phyloP scores from a whole-genome alignment of 2,888 invertebrate species.

The Andricus quercusramuli region DNA sequence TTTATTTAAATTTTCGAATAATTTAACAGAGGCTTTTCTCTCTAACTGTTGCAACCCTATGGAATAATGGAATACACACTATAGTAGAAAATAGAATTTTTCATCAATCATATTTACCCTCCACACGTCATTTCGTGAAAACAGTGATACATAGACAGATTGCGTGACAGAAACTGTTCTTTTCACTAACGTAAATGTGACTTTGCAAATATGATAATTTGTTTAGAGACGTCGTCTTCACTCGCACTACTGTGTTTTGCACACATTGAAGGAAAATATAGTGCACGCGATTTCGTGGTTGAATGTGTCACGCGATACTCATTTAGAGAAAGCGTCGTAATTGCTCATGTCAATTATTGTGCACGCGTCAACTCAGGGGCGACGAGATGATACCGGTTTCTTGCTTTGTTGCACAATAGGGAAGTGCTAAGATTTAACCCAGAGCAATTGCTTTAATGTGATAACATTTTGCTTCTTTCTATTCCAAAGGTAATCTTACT shows the following conservation, averaged over 20 bases:
- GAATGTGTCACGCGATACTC: slow-evolving; percentile 39
- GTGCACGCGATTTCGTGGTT: slow-evolving; percentile 34
- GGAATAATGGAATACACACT: background rate
- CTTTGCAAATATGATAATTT: slow-evolving; percentile 41
- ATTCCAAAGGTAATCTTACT: too few species aligned
- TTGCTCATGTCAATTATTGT: slow-evolving; percentile 39
- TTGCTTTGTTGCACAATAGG: slow-evolving; percentile 19
- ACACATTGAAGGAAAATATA: slow-evolving; percentile 15
- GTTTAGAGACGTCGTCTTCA: slow-evolving; percentile 37
- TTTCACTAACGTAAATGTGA: slow-evolving; percentile 34
- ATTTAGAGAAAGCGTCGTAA: slow-evolving; percentile 38
- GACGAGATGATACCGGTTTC: slow-evolving; percentile 25
- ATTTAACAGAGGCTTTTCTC: background rate
- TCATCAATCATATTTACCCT: slow-evolving; percentile 27
- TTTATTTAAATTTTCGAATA: background rate
- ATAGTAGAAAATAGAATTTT: background rate
- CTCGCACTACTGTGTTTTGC: background rate
- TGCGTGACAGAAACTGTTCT: slow-evolving; percentile 35
- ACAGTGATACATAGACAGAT: slow-evolving; percentile 27
- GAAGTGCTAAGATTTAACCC: slow-evolving; percentile 14
- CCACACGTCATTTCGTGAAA: background rate
- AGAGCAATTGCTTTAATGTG: slow-evolving; percentile 16
- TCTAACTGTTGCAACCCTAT: background rate
- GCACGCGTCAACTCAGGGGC: slow-evolving; percentile 36
- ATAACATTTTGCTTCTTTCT: background rate